A percentile compares a stretch with the other conserved stretches of the same genome.
phyloP scores from a whole-genome alignment of 2,113 vertebrate species.

The Leptocoma aspasia region DNA sequence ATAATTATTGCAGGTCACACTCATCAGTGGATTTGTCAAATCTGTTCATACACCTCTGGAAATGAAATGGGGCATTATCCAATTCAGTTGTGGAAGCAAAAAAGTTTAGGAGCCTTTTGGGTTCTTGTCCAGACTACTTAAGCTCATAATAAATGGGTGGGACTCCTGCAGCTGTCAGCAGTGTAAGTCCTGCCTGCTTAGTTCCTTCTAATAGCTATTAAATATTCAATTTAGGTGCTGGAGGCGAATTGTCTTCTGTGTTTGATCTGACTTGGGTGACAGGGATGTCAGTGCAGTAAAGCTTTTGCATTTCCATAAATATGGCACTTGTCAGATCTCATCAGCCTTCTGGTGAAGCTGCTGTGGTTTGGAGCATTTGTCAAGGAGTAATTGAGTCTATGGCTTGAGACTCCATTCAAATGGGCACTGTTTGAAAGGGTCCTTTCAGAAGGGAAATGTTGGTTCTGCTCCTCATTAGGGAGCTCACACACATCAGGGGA shows the following conservation, averaged over 20 bases:
- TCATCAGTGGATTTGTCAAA: neutral
- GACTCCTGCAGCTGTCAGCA: neutral
- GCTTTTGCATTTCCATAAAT: slow-evolving; percentile 26
- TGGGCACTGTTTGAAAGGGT: neutral
- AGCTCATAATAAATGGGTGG: neutral
- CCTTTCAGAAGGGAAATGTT: neutral
- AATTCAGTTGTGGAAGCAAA: neutral
- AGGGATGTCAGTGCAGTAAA: neutral
- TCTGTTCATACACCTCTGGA: neutral
- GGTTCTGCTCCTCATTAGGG: neutral
- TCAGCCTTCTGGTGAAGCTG: neutral
- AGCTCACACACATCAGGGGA: neutral
- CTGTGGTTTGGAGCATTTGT: neutral
- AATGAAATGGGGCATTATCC: neutral
- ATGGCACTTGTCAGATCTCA: slow-evolving; percentile 35
- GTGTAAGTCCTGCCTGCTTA: neutral
- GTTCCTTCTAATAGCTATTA: slow-evolving; percentile 17
- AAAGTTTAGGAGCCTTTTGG: neutral
- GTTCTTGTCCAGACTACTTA: neutral
- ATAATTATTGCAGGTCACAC: neutral
- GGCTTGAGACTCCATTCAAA: neutral
- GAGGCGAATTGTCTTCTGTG: slow-evolving; percentile 3
- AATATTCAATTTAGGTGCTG: neutral
- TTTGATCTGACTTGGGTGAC: slow-evolving; percentile 42
- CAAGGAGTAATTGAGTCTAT: neutral